A percentile compares a stretch with the other conserved stretches of the same genome.
Conservation (phyloP, 2,797 vertebrate genomes). For the Schizothorax lantsangensis region DNA sequence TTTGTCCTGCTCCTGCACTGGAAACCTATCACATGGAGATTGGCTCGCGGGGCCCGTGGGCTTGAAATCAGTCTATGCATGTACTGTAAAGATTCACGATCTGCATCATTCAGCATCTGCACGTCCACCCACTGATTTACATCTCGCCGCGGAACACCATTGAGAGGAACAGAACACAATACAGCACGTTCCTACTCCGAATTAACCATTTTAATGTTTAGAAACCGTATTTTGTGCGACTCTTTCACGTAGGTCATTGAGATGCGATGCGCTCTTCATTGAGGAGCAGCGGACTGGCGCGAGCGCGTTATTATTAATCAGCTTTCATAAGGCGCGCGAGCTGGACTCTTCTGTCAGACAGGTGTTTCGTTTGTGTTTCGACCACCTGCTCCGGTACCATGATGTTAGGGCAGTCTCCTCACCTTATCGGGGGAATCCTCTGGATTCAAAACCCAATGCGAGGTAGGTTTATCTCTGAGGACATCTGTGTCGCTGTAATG, state of each 20-base stretch:
- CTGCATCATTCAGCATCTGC: conserved; percentile 50
- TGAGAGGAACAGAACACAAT: background rate
- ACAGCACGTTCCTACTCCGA: background rate
- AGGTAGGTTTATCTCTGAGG: conserved; percentile 68
- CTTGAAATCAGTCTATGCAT: conserved; percentile 36
- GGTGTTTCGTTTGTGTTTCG: conserved; percentile 26
- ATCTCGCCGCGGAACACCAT: background rate
- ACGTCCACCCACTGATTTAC: conserved; percentile 43
- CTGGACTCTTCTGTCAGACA: conserved; percentile 30
- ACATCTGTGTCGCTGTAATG: background rate
- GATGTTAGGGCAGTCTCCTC: conserved; percentile 79
- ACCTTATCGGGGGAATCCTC: conserved; percentile 78
- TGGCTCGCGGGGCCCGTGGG: conserved; percentile 31
- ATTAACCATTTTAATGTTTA: background rate
- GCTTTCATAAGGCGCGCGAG: conserved; percentile 38
- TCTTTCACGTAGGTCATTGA: background rate
- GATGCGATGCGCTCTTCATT: conserved; percentile 41
- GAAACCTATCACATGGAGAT: conserved; percentile 44
- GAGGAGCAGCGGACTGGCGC: conserved; percentile 9
- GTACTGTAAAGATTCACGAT: conserved; percentile 56
- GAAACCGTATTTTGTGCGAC: background rate
- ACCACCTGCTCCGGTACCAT: conserved; percentile 35
- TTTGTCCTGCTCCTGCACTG: conserved; percentile 41
- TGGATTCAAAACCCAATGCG: conserved; percentile 83
- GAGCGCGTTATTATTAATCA: conserved; percentile 37